phyloP scores from a whole-genome alignment of 2,113 vertebrate genomes.

The Laterallus jamaicensis region DNA sequence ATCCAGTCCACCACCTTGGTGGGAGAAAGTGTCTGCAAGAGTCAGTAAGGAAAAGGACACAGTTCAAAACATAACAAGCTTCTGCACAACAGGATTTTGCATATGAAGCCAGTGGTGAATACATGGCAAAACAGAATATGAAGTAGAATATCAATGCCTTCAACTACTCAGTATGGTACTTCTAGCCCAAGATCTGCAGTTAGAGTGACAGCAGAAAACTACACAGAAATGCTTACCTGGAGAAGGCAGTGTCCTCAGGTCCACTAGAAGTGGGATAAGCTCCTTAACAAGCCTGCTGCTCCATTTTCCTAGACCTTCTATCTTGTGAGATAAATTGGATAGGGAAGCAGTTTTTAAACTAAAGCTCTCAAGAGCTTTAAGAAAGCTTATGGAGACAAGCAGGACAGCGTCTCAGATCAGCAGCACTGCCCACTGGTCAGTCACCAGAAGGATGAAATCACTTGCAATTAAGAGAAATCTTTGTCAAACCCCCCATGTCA shows the following conservation, averaged over 20 bases:
- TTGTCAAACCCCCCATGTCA: neutral
- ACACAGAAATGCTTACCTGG: neutral
- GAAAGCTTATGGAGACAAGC: neutral
- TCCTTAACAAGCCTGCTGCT: neutral
- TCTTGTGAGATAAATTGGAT: neutral
- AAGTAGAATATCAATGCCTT: neutral
- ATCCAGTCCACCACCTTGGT: neutral
- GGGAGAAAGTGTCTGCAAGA: neutral
- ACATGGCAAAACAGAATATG: neutral
- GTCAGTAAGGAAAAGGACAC: neutral
- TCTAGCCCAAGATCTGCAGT: neutral
- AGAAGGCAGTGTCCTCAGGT: neutral
- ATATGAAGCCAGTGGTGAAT: neutral
- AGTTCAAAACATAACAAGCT: neutral
- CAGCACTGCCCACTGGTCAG: neutral
- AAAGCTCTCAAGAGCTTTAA: slow-evolving; percentile 3
- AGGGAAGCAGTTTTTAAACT: neutral
- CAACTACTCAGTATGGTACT: neutral
- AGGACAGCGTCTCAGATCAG: neutral
- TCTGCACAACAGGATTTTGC: neutral
- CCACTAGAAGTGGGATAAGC: neutral
- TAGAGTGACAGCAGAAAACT: neutral
- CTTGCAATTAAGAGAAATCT: neutral
- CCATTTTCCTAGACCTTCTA: neutral
- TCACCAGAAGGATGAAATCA: neutral